Percentiles rank a stretch among this genome's conserved stretches.
Evolutionary conservation across 2,888 invertebrate species (phyloP).

Genomic region (Abscondita cerata): DNA sequence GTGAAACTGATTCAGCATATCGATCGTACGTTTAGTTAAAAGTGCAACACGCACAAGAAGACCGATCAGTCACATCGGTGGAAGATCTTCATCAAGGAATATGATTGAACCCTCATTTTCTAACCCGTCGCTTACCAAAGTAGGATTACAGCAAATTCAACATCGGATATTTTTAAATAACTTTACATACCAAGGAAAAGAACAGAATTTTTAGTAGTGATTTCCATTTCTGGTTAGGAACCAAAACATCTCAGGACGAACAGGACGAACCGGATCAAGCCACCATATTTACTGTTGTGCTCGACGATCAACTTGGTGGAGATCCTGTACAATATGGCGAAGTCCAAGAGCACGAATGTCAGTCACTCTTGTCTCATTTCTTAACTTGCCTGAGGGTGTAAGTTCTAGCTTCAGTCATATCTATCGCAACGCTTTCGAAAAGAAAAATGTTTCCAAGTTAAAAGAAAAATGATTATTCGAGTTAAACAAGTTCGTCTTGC

Average conservation of each 20-base stretch:
- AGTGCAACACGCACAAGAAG: too few species aligned
- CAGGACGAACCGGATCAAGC: conserved; percentile 77
- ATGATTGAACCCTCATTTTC: too few species aligned
- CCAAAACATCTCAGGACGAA: conserved; percentile 78
- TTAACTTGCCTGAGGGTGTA: conserved; percentile 83
- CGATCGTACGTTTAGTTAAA: too few species aligned
- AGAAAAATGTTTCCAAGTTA: conserved; percentile 86
- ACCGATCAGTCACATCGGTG: too few species aligned
- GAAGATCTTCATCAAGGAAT: too few species aligned
- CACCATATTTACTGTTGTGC: conserved; percentile 79
- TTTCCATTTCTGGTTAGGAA: conserved; percentile 89
- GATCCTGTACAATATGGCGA: conserved; percentile 84
- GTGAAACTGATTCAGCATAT: too few species aligned
- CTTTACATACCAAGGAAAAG: conserved; percentile 72
- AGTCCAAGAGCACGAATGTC: conserved; percentile 83
- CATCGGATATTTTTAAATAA: too few species aligned
- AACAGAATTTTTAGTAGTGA: conserved; percentile 76
- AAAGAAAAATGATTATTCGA: conserved; percentile 85
- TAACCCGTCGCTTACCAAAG: too few species aligned
- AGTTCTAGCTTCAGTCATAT: conserved; percentile 88
- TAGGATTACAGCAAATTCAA: too few species aligned
- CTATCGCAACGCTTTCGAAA: conserved; percentile 75
- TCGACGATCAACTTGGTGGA: conserved; percentile 85
- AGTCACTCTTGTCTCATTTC: conserved; percentile 77
- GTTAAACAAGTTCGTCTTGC: conserved; percentile 78